These are phyloP conservation scores for Patella ulyssiponensis DNA, from an alignment of 2,888 invertebrate species.

Conservation along the genomic window DNA sequence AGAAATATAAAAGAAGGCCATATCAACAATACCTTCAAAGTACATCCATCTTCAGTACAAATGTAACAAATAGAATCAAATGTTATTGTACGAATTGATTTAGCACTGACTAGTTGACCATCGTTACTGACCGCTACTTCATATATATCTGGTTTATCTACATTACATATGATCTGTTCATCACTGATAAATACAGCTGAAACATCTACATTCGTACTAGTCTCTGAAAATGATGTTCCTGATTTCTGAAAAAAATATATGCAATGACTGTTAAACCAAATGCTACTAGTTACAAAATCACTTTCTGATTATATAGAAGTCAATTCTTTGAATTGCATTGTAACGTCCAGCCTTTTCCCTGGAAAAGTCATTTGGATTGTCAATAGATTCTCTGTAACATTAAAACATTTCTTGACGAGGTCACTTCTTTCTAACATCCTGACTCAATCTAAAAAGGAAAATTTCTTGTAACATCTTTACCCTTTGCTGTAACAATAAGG, in stretches of 20 bases:
- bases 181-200: constrained; percentile 46
- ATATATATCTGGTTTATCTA: constrained; percentile 41
- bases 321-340: background rate
- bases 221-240: background rate
- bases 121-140: constrained; percentile 51
- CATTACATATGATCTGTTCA: constrained; percentile 51
- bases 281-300: too few relatives aligned
- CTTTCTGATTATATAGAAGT: constrained; percentile 3
- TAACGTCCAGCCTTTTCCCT: background rate
- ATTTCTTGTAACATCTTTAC: too few relatives aligned
- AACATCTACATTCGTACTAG: constrained; percentile 20
- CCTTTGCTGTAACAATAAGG: too few relatives aligned
- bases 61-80: constrained; percentile 51
- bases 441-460: too few relatives aligned
- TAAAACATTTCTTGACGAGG: too few relatives aligned
- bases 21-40: constrained; percentile 31
- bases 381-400: too few relatives aligned
- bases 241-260: background rate
- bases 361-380: too few relatives aligned
- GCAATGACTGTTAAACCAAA: too few relatives aligned
- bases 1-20: background rate
- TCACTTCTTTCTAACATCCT: too few relatives aligned
- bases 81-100: constrained; percentile 36
- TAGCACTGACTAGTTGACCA: constrained; percentile 40
- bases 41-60: constrained; percentile 39